phyloP scores from a whole-genome alignment of 2,888 invertebrate genomes.

The Tetragonisca angustula region DNA sequence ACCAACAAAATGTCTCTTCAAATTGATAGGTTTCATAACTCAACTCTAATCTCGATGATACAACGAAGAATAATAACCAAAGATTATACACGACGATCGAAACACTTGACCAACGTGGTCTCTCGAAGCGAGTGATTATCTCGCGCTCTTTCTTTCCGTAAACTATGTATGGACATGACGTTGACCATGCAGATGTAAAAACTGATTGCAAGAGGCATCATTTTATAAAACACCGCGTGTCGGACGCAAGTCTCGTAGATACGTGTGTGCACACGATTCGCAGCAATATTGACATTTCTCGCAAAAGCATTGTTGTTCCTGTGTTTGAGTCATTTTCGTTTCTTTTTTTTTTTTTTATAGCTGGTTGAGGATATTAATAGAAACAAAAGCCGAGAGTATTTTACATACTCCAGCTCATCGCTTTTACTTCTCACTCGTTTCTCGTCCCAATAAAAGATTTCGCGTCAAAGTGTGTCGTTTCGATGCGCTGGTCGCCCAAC shows the following conservation, averaged over 20 bases:
- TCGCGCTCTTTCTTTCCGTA: neutral
- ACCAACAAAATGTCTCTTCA: conserved; percentile 9
- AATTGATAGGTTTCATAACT: conserved; percentile 46
- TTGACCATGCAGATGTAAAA: neutral
- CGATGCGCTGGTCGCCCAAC: too few relatives aligned
- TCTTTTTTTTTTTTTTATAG: too few relatives aligned
- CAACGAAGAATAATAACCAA: conserved; percentile 24
- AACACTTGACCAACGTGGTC: conserved; percentile 16
- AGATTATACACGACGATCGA: conserved; percentile 22
- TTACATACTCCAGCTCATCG: neutral
- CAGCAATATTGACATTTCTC: neutral
- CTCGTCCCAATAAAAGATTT: too few relatives aligned
- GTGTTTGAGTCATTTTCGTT: too few relatives aligned
- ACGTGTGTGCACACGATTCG: too few relatives aligned
- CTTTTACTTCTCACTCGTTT: too few relatives aligned
- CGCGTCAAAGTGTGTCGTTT: too few relatives aligned
- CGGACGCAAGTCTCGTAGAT: neutral
- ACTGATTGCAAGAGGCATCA: neutral
- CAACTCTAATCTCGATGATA: conserved; percentile 32
- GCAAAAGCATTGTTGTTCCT: neutral
- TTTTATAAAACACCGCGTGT: neutral
- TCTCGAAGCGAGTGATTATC: neutral
- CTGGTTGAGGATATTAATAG: neutral
- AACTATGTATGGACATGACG: neutral
- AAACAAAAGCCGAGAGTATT: neutral